These are phyloP conservation scores for Pseudolycoriella hygida DNA, from an alignment of 2,888 invertebrate genomes.

Conservation along the genomic window DNA sequence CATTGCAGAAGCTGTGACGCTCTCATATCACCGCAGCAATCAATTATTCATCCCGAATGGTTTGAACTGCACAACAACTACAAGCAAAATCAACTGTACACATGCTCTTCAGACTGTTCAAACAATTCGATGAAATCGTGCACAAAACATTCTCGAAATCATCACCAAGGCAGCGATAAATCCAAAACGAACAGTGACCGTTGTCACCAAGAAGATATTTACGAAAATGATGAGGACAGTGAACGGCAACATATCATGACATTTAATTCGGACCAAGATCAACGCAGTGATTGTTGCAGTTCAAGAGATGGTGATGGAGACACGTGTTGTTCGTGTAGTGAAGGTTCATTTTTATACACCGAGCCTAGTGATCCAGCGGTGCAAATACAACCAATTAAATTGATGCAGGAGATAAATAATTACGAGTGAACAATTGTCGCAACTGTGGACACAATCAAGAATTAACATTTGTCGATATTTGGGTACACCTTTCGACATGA, in stretches of 20 bases:
- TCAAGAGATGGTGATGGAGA: slow-evolving; percentile 31
- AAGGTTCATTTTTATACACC: slow-evolving; percentile 42
- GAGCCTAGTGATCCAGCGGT: slow-evolving; percentile 32
- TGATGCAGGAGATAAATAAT: background rate
- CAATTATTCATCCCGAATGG: slow-evolving; percentile 17
- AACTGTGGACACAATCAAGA: too few relatives aligned
- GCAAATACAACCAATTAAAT: slow-evolving; percentile 7
- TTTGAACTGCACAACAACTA: slow-evolving; percentile 11
- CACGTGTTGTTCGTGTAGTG: slow-evolving; percentile 39
- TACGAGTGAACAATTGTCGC: too few relatives aligned
- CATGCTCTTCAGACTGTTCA: slow-evolving; percentile 31
- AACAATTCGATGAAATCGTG: slow-evolving; percentile 21
- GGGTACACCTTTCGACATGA: too few relatives aligned
- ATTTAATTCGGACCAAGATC: slow-evolving; percentile 30
- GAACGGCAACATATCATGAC: slow-evolving; percentile 3
- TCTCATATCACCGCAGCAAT: slow-evolving; percentile 25
- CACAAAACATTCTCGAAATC: slow-evolving; percentile 12
- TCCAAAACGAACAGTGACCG: background rate
- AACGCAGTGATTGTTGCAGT: slow-evolving; percentile 23
- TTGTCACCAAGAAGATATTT: slow-evolving; percentile 12
- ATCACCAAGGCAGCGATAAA: background rate
- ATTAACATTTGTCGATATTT: too few relatives aligned
- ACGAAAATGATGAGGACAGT: slow-evolving; percentile 16
- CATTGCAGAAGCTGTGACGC: slow-evolving; percentile 29
- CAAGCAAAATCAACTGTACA: slow-evolving; percentile 24